Percentiles rank a stretch among this genome's conserved stretches.
Conservation (phyloP, 2,113 vertebrate genomes). For the Furnarius figulus region DNA sequence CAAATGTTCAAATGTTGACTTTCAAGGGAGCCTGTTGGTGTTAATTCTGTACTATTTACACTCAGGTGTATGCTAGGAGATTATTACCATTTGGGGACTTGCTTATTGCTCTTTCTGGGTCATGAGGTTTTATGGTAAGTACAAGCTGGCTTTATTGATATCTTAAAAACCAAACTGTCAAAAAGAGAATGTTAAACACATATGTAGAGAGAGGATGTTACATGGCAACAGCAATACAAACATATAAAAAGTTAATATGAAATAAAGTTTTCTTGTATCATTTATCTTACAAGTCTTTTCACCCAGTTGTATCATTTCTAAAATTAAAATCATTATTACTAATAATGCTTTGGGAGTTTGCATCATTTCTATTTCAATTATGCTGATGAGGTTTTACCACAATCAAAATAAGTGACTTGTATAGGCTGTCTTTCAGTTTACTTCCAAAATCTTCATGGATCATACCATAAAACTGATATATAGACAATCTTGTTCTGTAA, state of each 20-base stretch:
- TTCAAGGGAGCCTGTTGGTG: not conserved
- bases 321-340: not conserved
- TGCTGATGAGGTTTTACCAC: not conserved
- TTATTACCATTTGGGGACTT: not conserved
- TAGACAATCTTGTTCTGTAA: not conserved
- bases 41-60: not conserved
- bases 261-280: not conserved
- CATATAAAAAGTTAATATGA: not conserved
- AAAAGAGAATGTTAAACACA: not conserved
- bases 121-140: not conserved
- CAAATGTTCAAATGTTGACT: not conserved
- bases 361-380: not conserved
- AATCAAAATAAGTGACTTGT: not conserved
- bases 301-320: not conserved
- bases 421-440: not conserved
- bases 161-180: not conserved
- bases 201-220: not conserved
- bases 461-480: not conserved
- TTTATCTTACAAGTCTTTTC: not conserved
- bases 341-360: not conserved
- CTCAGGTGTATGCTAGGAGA: not conserved
- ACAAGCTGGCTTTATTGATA: not conserved
- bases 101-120: not conserved
- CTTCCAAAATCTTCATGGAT: not conserved
- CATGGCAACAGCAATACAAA: not conserved